Evolutionary conservation across 2,797 vertebrate species (phyloP).

Genomic region (Enteromius afrohamiltoni): DNA sequence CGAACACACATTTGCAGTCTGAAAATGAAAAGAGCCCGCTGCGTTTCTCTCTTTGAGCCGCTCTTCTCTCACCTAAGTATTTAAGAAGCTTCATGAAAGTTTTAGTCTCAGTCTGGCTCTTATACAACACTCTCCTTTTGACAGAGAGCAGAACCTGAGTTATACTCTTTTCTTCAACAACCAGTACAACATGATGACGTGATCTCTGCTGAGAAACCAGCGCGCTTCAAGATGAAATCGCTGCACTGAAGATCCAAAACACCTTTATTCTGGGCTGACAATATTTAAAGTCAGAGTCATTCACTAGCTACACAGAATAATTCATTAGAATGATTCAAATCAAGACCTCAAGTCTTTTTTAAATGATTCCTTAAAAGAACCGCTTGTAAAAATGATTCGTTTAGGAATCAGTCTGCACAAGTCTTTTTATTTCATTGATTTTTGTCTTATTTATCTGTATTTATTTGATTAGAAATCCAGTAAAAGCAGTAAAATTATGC

Average conservation of each 20-base stretch:
- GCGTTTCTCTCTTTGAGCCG: conserved; percentile 7
- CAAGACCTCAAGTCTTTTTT: neutral
- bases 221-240: neutral
- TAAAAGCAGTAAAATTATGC: neutral
- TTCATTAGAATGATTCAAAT: neutral
- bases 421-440: neutral
- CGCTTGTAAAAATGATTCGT: neutral
- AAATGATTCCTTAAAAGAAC: neutral
- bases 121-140: conserved; percentile 14
- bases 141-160: conserved; percentile 4
- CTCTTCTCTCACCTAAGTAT: conserved; percentile 37
- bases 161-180: neutral
- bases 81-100: conserved; percentile 41
- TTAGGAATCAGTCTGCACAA: neutral
- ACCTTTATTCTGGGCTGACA: neutral
- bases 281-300: neutral
- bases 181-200: neutral
- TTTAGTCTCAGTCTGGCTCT: conserved; percentile 20
- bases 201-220: neutral
- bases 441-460: neutral
- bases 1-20: conserved; percentile 36
- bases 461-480: neutral
- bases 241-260: neutral
- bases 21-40: neutral
- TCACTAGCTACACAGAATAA: neutral